Percentiles rank a stretch among this genome's conserved stretches.
phyloP scores from a whole-genome alignment of 2,797 vertebrate genomes.

The Premnoplex brunnescens region DNA sequence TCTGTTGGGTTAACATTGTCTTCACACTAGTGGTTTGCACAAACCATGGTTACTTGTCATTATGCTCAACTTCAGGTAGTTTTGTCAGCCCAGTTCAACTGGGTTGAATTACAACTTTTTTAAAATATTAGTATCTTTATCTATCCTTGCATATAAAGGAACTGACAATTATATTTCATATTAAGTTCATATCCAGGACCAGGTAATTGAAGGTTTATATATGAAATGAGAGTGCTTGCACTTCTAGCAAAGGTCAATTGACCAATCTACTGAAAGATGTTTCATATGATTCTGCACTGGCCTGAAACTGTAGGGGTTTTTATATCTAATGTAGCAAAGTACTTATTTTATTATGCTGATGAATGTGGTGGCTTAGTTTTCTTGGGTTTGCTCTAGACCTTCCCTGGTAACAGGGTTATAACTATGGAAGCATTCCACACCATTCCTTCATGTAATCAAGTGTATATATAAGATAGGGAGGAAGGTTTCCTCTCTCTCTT shows the following conservation, averaged over 20 bases:
- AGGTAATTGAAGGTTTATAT: not conserved
- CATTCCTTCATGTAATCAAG: too few species aligned
- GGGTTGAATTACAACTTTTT: constrained; percentile 45
- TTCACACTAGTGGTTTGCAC: not conserved
- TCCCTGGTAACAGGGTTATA: too few species aligned
- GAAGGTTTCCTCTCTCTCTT: too few species aligned
- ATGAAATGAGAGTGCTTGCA: not conserved
- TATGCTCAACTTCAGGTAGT: constrained; percentile 44
- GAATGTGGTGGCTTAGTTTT: too few species aligned
- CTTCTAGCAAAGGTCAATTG: not conserved
- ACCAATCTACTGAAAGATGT: not conserved
- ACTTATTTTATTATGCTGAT: not conserved
- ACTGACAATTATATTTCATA: not conserved
- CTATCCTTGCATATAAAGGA: not conserved
- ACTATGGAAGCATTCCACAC: too few species aligned
- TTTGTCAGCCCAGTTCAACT: constrained; percentile 29
- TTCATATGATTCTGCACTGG: not conserved
- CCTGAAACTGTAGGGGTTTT: not conserved
- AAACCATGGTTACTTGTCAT: not conserved
- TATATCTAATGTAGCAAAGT: not conserved
- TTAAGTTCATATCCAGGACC: not conserved
- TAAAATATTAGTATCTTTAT: not conserved
- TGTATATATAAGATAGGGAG: too few species aligned
- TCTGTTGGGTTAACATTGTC: not conserved
- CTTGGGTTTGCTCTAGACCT: too few species aligned